These are phyloP conservation scores for Anagyrus pseudococci DNA, from an alignment of 2,888 invertebrate genomes.

Conservation along the genomic window DNA sequence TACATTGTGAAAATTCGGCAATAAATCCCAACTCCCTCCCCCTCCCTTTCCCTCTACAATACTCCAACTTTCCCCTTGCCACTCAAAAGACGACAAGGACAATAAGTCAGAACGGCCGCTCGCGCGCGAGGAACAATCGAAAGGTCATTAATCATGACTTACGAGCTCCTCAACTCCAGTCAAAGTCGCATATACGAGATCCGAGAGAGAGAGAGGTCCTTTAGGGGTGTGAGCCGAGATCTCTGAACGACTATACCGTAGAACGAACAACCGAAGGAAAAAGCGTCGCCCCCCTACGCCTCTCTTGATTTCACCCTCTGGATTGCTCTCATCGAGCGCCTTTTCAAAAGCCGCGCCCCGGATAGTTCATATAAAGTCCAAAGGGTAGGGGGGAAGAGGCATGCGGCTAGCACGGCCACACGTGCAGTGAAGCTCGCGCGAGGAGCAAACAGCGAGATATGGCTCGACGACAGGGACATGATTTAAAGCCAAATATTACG, in stretches of 20 bases:
- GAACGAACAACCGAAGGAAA: too few relatives aligned
- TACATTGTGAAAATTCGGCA: constrained; percentile 25
- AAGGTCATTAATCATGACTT: constrained; percentile 38
- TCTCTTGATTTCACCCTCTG: background rate
- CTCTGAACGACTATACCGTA: too few relatives aligned
- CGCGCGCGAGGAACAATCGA: constrained; percentile 30
- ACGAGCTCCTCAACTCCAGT: constrained; percentile 3
- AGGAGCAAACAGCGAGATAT: constrained; percentile 36
- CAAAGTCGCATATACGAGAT: background rate
- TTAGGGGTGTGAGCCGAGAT: too few relatives aligned
- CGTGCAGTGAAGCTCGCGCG: constrained; percentile 25
- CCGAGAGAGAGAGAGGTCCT: background rate
- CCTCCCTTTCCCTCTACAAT: background rate
- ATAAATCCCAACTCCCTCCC: constrained; percentile 19
- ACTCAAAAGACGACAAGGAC: constrained; percentile 17
- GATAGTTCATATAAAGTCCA: constrained; percentile 19
- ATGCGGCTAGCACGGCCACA: constrained; percentile 29
- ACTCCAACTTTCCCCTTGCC: too few relatives aligned
- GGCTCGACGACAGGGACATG: constrained; percentile 59
- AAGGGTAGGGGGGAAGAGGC: background rate
- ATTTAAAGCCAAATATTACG: constrained; percentile 63
- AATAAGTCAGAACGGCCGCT: constrained; percentile 25
- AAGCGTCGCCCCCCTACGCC: too few relatives aligned
- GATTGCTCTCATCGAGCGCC: background rate
- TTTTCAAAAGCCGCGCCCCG: background rate